Evolutionary conservation across 2,113 vertebrate genomes (phyloP).

Genomic region (Rhinoderma darwinii): DNA sequence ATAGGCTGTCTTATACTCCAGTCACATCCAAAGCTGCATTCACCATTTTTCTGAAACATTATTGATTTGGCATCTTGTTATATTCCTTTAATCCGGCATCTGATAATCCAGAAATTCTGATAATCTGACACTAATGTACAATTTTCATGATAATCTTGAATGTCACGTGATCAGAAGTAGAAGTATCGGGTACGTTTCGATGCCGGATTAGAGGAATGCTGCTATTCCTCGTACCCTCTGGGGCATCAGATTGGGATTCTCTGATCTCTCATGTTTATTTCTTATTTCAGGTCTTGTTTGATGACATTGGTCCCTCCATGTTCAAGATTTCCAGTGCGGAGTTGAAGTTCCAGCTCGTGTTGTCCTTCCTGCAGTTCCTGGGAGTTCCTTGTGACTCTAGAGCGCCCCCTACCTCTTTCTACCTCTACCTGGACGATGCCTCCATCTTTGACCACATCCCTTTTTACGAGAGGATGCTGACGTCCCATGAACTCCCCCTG

Average conservation of each 20-base stretch:
- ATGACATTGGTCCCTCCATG: slow-evolving; percentile 89
- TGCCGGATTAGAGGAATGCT: no score
- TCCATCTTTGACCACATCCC: slow-evolving; percentile 73
- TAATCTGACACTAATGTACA: no score
- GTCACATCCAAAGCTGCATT: background rate
- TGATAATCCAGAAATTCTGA: no score
- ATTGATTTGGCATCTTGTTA: no score
- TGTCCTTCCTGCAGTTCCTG: slow-evolving; percentile 86
- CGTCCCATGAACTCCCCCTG: slow-evolving; percentile 67
- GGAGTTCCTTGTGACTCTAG: slow-evolving; percentile 78
- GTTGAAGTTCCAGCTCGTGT: slow-evolving; percentile 77
- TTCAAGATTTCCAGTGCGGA: slow-evolving; percentile 77
- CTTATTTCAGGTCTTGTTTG: slow-evolving; percentile 86
- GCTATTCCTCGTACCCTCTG: background rate
- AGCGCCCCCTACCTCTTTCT: slow-evolving; percentile 71
- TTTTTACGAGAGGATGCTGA: slow-evolving; percentile 75
- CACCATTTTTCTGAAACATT: background rate
- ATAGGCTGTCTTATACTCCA: no score
- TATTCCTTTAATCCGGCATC: no score
- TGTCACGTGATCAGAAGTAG: no score
- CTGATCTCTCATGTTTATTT: background rate
- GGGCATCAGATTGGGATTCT: background rate
- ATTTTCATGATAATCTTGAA: no score
- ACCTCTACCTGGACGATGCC: slow-evolving; percentile 82
- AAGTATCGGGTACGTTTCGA: no score